Percentiles rank a stretch among this genome's conserved stretches.
phyloP scores from a whole-genome alignment of 2,113 vertebrate species.

The Mus musculus region GRCm39 chr17:31349501-31350000 shows the following conservation, averaged over 20 bases:
- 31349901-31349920: accelerated
- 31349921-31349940: too few species aligned
- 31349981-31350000: accelerated
- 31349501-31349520: neutral
- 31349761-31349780: accelerated
- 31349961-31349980: accelerated
- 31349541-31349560: neutral
- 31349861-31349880: accelerated
- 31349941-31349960: neutral
- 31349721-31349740: too few species aligned
- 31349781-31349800: neutral
- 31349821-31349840: neutral
- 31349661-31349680: neutral
- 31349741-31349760: accelerated
- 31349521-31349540: neutral
- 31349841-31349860: accelerated
- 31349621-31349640: accelerated
- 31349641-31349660: neutral
- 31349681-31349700: neutral
- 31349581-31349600: neutral
- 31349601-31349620: neutral
- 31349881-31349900: accelerated
- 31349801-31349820: accelerated
- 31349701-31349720: accelerated
- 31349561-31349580: neutral